Evolutionary conservation across 1,140 invertebrate genomes (phyloP).

Genomic region (Penaeus indicus): DNA sequence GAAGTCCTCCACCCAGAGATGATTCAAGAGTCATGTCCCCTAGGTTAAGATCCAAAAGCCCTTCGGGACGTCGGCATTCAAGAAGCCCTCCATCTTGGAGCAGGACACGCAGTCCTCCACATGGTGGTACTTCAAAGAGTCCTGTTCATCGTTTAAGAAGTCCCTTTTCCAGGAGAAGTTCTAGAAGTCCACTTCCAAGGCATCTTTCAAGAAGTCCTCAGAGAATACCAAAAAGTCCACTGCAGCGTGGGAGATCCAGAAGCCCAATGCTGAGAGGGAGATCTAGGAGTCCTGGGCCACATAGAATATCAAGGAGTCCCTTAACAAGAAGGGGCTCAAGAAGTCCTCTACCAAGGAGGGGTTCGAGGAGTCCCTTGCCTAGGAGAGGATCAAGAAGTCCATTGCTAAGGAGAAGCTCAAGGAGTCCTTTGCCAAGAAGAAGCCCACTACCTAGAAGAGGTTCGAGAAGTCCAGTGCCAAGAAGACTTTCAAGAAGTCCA

Average conservation of each 20-base stretch:
- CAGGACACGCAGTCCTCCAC: not conserved
- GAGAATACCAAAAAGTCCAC: conserved; percentile 19
- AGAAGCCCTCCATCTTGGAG: conserved; percentile 20
- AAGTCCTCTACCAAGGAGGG: conserved; percentile 28
- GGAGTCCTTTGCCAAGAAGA: conserved; percentile 38
- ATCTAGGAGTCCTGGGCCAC: conserved; percentile 42
- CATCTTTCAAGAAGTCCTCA: conserved; percentile 30
- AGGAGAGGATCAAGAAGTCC: conserved; percentile 42
- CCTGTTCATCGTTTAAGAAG: conserved; percentile 18
- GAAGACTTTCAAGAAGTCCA: conserved; percentile 47
- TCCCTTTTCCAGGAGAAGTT: conserved; percentile 14
- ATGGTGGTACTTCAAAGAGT: not conserved
- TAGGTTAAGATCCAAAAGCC: conserved; percentile 36
- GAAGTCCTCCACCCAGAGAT: not conserved
- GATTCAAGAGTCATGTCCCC: not conserved
- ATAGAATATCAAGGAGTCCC: conserved; percentile 39
- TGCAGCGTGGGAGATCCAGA: conserved; percentile 22
- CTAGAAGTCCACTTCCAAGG: conserved; percentile 44
- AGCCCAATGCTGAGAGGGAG: conserved; percentile 47
- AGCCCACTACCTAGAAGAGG: conserved; percentile 37
- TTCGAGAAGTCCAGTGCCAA: conserved; percentile 43
- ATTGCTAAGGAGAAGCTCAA: conserved; percentile 32
- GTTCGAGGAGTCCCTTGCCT: conserved; percentile 34
- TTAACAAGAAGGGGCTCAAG: conserved; percentile 29
- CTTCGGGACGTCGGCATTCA: not conserved